Conservation (phyloP, 2,113 vertebrate genomes). For the Elachura formosa region DNA sequence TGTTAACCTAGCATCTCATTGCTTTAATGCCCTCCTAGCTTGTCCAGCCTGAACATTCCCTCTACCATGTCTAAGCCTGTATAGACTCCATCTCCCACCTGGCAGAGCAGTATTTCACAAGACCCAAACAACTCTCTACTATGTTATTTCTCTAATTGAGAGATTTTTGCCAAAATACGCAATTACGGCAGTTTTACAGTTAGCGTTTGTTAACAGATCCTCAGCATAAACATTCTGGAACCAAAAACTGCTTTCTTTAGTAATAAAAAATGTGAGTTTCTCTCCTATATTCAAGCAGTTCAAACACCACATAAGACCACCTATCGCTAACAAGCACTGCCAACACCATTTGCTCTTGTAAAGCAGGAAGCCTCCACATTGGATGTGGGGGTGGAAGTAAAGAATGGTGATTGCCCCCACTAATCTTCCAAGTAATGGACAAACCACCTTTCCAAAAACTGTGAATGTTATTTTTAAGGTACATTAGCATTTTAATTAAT, state of each 20-base stretch:
- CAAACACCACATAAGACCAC: not conserved
- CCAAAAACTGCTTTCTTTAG: not conserved
- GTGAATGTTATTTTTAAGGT: not conserved
- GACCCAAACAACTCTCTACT: not conserved
- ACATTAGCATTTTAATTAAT: not conserved
- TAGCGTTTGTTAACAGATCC: not conserved
- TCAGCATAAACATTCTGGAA: not conserved
- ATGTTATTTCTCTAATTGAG: not conserved
- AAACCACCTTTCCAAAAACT: not conserved
- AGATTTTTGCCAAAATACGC: not conserved
- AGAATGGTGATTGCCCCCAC: not conserved
- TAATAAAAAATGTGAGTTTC: not conserved
- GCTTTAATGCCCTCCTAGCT: not conserved
- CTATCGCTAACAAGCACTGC: not conserved
- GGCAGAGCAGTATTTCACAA: not conserved
- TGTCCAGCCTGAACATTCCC: not conserved
- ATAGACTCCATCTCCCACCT: not conserved
- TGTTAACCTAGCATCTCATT: not conserved
- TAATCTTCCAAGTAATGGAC: not conserved
- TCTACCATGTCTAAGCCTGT: not conserved
- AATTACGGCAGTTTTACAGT: not conserved
- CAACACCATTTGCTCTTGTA: not conserved
- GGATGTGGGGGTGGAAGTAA: not conserved
- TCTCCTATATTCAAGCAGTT: not conserved
- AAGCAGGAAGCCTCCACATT: fast-evolving